Evolutionary conservation across 2,113 vertebrate species (phyloP).

Genomic region (Rutilus rutilus): DNA sequence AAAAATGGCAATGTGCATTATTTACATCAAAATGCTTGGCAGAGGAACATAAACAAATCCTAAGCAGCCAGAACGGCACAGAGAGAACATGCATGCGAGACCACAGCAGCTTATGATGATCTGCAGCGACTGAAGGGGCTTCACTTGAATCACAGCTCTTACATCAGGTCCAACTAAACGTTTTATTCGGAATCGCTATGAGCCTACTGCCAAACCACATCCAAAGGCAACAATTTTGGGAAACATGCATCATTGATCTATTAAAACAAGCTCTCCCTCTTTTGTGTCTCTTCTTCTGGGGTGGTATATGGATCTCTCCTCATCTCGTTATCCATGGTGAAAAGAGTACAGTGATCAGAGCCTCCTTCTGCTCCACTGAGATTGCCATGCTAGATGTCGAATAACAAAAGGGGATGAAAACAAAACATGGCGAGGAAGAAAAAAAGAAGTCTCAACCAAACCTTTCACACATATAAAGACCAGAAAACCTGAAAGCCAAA

Average conservation of each 20-base stretch:
- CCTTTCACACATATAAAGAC: not conserved
- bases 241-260: constrained; percentile 34
- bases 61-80: constrained; percentile 28
- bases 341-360: constrained; percentile 22
- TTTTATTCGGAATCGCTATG: constrained; percentile 16
- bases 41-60: constrained; percentile 29
- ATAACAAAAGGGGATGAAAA: constrained; percentile 28
- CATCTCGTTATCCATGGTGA: constrained; percentile 34
- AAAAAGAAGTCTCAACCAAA: not conserved
- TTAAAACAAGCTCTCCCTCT: constrained; percentile 13
- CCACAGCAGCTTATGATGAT: constrained; percentile 4
- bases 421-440: not conserved
- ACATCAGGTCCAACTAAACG: constrained; percentile 23
- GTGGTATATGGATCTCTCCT: constrained; percentile 9
- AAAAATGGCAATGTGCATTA: constrained; percentile 16
- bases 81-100: constrained; percentile 12
- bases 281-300: constrained; percentile 18
- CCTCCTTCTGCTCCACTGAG: not conserved
- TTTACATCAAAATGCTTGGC: constrained; percentile 28
- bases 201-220: not conserved
- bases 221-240: constrained; percentile 8
- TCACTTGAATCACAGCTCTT: constrained; percentile 21
- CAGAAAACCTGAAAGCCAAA: not conserved
- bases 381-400: constrained; percentile 1
- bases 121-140: not conserved